These are phyloP conservation scores for Cloeon dipterum DNA, from an alignment of 2,888 invertebrate genomes.

Conservation along the genomic window DNA sequence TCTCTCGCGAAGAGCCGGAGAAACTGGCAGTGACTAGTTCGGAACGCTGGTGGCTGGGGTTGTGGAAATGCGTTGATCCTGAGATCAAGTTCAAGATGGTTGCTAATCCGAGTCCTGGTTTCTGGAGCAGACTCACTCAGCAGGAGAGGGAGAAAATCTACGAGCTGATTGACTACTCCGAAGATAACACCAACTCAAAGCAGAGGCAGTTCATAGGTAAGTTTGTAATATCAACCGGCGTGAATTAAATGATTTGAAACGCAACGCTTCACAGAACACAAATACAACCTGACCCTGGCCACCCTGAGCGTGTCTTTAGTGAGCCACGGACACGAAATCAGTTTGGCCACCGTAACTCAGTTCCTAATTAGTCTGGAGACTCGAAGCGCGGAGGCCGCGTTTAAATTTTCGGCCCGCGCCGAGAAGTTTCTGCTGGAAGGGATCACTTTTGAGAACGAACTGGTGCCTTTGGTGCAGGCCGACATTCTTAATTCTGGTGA, in stretches of 20 bases:
- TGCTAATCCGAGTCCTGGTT: constrained; percentile 25
- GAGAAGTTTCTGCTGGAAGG: constrained; percentile 59
- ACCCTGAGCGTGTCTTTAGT: constrained; percentile 40
- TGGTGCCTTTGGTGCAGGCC: constrained; percentile 41
- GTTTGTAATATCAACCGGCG: no score
- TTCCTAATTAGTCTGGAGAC: constrained; percentile 43
- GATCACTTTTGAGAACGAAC: constrained; percentile 42
- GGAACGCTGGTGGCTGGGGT: background rate
- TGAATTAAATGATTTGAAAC: constrained; percentile 3
- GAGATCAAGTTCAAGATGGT: constrained; percentile 22
- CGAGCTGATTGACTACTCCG: constrained; percentile 35
- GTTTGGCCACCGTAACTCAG: constrained; percentile 48
- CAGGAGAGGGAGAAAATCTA: constrained; percentile 35
- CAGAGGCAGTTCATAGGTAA: constrained; percentile 33
- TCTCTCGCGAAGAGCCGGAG: background rate
- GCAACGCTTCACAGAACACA: constrained; percentile 34
- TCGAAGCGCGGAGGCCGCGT: constrained; percentile 38
- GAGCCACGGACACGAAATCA: constrained; percentile 41
- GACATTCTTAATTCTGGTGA: constrained; percentile 27
- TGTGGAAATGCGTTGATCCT: constrained; percentile 6
- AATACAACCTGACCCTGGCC: constrained; percentile 48
- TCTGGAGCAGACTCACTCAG: constrained; percentile 36
- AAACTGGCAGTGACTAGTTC: background rate
- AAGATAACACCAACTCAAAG: constrained; percentile 20
- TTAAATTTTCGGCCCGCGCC: constrained; percentile 41